Evolutionary conservation across 2,113 vertebrate species (phyloP).

Genomic region (Ranitomeya imitator): DNA sequence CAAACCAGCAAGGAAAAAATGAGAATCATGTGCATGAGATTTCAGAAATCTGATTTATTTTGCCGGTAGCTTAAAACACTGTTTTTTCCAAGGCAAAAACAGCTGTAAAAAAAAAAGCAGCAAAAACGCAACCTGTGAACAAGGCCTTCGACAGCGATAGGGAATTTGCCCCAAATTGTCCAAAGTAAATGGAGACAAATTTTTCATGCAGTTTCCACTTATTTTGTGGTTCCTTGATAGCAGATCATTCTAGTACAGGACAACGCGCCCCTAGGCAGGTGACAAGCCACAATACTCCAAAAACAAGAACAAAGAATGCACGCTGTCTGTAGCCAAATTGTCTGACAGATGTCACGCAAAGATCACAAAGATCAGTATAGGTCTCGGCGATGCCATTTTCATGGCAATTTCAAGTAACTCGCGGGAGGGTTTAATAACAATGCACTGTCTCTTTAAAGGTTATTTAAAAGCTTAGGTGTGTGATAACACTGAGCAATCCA

Average conservation of each 20-base stretch:
- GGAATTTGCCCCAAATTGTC: too few relatives aligned
- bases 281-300: background rate
- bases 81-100: too few relatives aligned
- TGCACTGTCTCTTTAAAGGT: background rate
- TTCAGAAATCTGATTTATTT: too few relatives aligned
- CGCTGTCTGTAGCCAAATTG: background rate
- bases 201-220: background rate
- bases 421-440: constrained; percentile 30
- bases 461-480: constrained; percentile 9
- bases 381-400: constrained; percentile 2
- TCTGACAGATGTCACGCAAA: background rate
- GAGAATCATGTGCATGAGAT: too few relatives aligned
- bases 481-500: background rate
- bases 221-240: background rate
- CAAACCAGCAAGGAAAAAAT: too few relatives aligned
- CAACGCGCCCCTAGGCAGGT: background rate
- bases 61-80: too few relatives aligned
- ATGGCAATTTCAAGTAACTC: constrained; percentile 15
- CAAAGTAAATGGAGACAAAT: too few relatives aligned
- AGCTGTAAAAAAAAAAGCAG: too few relatives aligned
- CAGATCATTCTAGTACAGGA: background rate
- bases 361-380: background rate
- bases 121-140: too few relatives aligned
- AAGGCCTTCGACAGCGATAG: too few relatives aligned
- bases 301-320: constrained; percentile 16